Conservation (phyloP, 2,113 vertebrate genomes). For the Dasypus novemcinctus region DNA sequence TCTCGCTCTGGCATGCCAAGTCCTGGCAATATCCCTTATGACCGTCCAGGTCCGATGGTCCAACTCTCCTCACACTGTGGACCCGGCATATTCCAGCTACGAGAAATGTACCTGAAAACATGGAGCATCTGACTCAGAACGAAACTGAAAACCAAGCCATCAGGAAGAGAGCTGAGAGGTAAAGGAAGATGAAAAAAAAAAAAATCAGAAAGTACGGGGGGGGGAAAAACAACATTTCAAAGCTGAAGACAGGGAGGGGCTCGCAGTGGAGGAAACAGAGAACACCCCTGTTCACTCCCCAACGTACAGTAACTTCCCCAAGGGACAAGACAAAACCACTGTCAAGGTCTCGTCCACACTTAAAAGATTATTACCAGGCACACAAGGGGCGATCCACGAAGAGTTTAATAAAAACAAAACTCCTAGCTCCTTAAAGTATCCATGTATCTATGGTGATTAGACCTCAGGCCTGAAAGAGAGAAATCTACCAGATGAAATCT, state of each 20-base stretch:
- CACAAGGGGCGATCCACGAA: not conserved
- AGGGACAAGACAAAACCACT: not conserved
- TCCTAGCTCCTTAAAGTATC: not conserved
- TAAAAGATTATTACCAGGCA: not conserved
- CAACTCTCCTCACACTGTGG: not conserved
- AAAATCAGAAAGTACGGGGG: not conserved
- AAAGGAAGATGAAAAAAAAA: not conserved
- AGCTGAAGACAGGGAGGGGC: not conserved
- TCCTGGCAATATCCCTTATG: not conserved
- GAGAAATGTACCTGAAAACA: not conserved
- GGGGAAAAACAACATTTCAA: not conserved
- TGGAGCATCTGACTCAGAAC: not conserved
- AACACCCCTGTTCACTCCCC: not conserved
- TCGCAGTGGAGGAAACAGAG: not conserved
- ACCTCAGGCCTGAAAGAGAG: not conserved
- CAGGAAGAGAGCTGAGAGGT: not conserved
- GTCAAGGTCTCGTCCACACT: not conserved
- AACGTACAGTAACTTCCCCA: not conserved
- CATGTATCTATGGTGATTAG: not conserved
- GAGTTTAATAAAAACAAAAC: conserved; percentile 5
- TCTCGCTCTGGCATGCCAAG: not conserved
- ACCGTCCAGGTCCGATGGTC: not conserved
- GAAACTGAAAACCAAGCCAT: conserved; percentile 40
- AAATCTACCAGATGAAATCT: not conserved
- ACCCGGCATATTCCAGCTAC: not conserved